Evolutionary conservation across 2,888 invertebrate genomes (phyloP).

Genomic region (Orthonevra nobilis): DNA sequence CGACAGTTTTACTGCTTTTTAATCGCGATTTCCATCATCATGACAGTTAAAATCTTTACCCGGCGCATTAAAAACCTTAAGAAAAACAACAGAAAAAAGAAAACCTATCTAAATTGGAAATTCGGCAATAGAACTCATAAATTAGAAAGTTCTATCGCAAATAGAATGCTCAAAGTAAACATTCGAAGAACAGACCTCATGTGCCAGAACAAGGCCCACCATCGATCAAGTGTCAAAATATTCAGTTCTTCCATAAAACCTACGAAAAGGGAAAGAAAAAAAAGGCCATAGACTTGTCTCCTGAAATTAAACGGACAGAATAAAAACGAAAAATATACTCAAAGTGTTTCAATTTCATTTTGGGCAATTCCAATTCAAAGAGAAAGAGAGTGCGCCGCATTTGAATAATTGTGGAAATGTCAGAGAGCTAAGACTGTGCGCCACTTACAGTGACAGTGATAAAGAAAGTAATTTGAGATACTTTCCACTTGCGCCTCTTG

Average conservation of each 20-base stretch:
- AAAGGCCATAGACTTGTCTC: background rate
- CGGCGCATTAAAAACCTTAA: no score
- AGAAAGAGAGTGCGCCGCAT: constrained; percentile 62
- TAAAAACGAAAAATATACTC: constrained; percentile 23
- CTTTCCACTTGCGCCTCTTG: constrained; percentile 61
- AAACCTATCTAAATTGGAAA: constrained; percentile 29
- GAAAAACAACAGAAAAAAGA: no score
- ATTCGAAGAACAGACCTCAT: constrained; percentile 45
- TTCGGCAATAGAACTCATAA: constrained; percentile 63
- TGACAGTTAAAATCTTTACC: constrained; percentile 50
- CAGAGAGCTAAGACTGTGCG: constrained; percentile 41
- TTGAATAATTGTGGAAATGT: constrained; percentile 66
- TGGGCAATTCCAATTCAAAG: no score
- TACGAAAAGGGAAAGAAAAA: no score
- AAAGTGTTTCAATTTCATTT: constrained; percentile 67
- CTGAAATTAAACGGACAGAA: constrained; percentile 58
- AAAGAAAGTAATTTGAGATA: constrained; percentile 71
- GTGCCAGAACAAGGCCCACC: constrained; percentile 53
- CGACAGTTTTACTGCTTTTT: constrained; percentile 54
- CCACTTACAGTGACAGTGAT: constrained; percentile 69
- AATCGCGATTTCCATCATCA: constrained; percentile 55
- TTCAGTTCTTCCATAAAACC: constrained; percentile 33
- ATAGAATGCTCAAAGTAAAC: constrained; percentile 56
- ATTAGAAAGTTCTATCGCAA: constrained; percentile 67
- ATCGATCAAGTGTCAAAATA: constrained; percentile 70